phyloP scores from a whole-genome alignment of 92 coral and sea anemone species.

The Porites lobata region DNA sequence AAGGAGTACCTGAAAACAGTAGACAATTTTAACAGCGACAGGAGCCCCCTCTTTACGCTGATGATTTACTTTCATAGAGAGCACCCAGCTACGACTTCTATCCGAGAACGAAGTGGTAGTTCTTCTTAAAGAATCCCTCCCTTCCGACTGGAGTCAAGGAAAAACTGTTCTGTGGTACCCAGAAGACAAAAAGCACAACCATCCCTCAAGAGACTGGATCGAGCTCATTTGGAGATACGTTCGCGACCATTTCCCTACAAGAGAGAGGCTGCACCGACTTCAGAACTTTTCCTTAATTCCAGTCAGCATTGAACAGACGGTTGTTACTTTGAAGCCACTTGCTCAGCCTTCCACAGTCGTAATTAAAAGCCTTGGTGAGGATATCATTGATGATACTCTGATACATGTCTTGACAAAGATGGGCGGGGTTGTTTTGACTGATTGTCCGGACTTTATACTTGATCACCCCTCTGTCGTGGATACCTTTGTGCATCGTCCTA shows the following conservation, averaged over 20 bases:
- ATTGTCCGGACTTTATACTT: constrained; percentile 51
- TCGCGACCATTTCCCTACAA: constrained; percentile 43
- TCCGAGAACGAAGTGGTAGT: neutral
- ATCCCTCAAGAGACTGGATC: constrained; percentile 86
- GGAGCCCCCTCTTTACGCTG: neutral
- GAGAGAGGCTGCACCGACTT: constrained; percentile 46
- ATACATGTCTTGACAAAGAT: constrained; percentile 30
- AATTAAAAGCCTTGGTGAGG: constrained; percentile 24
- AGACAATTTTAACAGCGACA: neutral
- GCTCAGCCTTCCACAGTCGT: constrained; percentile 57
- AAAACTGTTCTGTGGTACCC: constrained; percentile 75
- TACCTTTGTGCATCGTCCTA: constrained; percentile 57
- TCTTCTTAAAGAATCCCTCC: constrained; percentile 63
- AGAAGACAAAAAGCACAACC: constrained; percentile 23
- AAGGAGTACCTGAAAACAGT: too few relatives aligned
- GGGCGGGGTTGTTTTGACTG: constrained; percentile 61
- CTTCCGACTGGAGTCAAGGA: constrained; percentile 60
- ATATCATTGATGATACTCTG: constrained; percentile 26
- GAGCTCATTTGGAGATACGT: constrained; percentile 81
- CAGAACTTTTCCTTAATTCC: constrained; percentile 74
- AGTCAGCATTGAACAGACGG: constrained; percentile 22
- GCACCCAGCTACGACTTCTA: neutral
- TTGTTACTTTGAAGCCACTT: constrained; percentile 58
- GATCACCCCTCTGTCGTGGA: constrained; percentile 60
- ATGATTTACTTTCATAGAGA: constrained; percentile 28